A percentile compares a stretch with the other conserved stretches of the same genome.
These are phyloP conservation scores for Albula goreensis DNA, from an alignment of 2,113 vertebrate genomes.

Conservation along the genomic window DNA sequence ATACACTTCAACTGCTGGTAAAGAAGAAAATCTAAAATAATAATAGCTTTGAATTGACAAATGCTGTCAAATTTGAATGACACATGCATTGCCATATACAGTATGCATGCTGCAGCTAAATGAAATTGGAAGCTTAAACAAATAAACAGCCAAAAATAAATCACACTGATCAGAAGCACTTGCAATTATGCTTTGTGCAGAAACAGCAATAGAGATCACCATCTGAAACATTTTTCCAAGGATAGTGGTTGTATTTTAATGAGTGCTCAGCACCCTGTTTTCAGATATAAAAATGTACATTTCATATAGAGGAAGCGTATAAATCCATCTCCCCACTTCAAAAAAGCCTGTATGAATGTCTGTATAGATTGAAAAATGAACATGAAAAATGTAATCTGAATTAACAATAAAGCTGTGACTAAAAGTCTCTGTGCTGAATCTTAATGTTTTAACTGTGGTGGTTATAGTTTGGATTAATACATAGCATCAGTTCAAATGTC, in stretches of 20 bases:
- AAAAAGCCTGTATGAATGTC: slow-evolving; percentile 15
- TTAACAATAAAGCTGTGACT: not conserved
- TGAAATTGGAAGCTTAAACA: slow-evolving; percentile 36
- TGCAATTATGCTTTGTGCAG: slow-evolving; percentile 37
- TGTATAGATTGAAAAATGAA: not conserved
- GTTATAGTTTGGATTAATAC: not conserved
- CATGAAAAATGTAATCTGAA: not conserved
- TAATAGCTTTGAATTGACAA: not conserved
- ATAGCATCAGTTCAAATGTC: not conserved
- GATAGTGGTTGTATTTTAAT: slow-evolving; percentile 43
- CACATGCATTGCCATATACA: slow-evolving; percentile 24
- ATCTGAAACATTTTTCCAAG: slow-evolving; percentile 35
- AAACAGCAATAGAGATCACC: slow-evolving; percentile 44
- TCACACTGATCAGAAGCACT: slow-evolving; percentile 36
- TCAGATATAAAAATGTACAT: slow-evolving; percentile 41
- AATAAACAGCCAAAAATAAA: slow-evolving; percentile 40
- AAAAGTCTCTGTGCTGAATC: not conserved
- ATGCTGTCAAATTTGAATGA: slow-evolving; percentile 30
- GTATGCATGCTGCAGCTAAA: slow-evolving; percentile 35
- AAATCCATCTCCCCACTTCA: slow-evolving; percentile 23
- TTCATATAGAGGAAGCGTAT: slow-evolving; percentile 39
- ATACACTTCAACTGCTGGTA: not conserved
- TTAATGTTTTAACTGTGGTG: not conserved
- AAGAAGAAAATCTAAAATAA: slow-evolving; percentile 15
- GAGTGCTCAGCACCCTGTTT: slow-evolving; percentile 66